Percentiles rank a stretch among this genome's conserved stretches.
These are phyloP conservation scores for Prionailurus bengalensis DNA, from an alignment of 2,113 vertebrate genomes.

Conservation along the genomic window DNA sequence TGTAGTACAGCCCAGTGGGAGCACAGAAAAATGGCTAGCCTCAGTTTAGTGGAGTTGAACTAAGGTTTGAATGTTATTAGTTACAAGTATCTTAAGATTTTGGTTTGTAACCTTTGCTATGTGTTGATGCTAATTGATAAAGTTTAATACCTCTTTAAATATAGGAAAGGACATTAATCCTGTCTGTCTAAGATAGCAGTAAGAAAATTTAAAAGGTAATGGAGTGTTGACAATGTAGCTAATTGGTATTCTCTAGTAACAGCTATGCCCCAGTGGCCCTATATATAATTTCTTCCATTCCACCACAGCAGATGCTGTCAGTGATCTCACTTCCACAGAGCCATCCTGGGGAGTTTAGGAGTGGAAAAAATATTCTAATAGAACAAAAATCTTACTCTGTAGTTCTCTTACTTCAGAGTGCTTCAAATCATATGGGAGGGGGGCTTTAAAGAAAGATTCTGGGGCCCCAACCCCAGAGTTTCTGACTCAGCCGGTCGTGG, in stretches of 20 bases:
- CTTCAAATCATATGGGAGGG: neutral
- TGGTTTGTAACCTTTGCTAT: neutral
- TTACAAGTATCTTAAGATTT: neutral
- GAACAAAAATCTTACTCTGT: neutral
- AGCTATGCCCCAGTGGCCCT: neutral
- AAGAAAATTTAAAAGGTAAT: neutral
- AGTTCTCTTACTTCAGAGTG: neutral
- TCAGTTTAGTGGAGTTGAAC: neutral
- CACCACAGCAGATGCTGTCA: constrained; percentile 62
- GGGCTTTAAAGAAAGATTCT: neutral
- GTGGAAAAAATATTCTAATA: constrained; percentile 40
- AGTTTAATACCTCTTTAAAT: neutral
- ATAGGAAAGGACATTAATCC: neutral
- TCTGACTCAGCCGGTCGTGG: neutral
- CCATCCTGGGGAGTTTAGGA: constrained; percentile 58
- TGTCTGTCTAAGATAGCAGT: neutral
- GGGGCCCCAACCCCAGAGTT: neutral
- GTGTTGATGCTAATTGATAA: neutral
- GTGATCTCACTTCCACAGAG: neutral
- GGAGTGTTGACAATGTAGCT: neutral
- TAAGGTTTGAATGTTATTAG: neutral
- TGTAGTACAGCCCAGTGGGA: neutral
- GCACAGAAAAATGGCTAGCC: neutral
- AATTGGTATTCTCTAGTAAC: neutral
- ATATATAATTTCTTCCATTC: neutral